Evolutionary conservation across 2,797 vertebrate species (phyloP), one percentile per base, ranked within the genome.

Genomic region (Mormyrops attenuatus): DNA sequence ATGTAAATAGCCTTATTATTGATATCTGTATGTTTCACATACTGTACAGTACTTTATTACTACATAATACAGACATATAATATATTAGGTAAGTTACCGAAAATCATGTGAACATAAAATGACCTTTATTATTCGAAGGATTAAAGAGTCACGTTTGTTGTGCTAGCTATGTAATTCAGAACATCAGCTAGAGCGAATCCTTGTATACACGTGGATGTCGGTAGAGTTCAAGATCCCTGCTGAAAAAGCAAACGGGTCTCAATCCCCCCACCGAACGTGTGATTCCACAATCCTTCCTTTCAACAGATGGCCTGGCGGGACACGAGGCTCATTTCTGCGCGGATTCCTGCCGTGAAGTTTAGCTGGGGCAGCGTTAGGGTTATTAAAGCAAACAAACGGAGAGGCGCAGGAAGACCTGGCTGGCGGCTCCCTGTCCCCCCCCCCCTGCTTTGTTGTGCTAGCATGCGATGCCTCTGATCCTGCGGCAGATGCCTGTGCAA

Each of bases 341-440:
- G 87, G 87, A 66, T 60, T 66, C 55, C 44, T 3, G 55, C 55
- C 91, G 91, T 88, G 90, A 88, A 90, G 91, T 92, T 94, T 94
- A 94, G 95, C 94, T 94, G 93, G 94, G 95, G 95, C 93, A 94
- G 95, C 95, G 96, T 95, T n/a, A 92, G 92, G 92, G 95, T 96
- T 96, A 96, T 96, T 96, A 96, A 97, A 96, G 94, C 96, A 96
- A 97, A 96, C 95, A 96, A 96, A 95, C 91, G 88, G 88, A 91
- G 92, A 93, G 94, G 95, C 93, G 90, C 26, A 85, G 63, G 92
- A 93, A 63, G 90, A 92, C 91, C 92, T 88, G 92, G 88, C 91
- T 88, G 6, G 13, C 9, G 17, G 22, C 91, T 90, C 38, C 69
- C 17, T n/a, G 17, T 20, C 15, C 22, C 63, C 17, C 9, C 84